A percentile compares a stretch with the other conserved stretches of the same genome.
phyloP scores from a whole-genome alignment of 2,113 vertebrate genomes.

The Coracopsis vasa region DNA sequence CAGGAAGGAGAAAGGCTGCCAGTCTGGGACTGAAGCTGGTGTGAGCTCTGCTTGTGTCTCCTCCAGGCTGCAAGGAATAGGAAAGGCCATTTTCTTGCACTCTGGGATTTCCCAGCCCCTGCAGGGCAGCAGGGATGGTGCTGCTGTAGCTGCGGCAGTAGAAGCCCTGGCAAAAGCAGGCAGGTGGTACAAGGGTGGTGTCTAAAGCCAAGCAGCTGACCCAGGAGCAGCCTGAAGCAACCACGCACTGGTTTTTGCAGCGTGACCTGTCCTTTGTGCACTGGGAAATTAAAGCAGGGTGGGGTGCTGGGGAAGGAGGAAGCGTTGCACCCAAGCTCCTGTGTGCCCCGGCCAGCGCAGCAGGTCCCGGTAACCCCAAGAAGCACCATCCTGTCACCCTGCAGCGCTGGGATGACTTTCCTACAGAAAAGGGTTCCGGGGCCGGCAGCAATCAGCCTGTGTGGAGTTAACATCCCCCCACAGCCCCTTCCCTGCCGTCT shows the following conservation, averaged over 20 bases:
- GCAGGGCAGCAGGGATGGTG: background rate
- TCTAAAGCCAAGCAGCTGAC: background rate
- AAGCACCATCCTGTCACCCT: background rate
- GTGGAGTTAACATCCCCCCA: rapidly evolving
- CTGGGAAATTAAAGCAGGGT: background rate
- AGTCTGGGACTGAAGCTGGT: rapidly evolving
- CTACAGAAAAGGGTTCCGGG: background rate
- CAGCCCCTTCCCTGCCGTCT: background rate
- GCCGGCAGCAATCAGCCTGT: background rate
- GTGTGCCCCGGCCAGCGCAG: rapidly evolving
- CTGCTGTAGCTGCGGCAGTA: background rate
- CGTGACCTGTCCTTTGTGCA: rapidly evolving
- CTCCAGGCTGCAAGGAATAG: background rate
- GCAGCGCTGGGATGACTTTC: rapidly evolving
- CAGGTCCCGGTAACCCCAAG: background rate
- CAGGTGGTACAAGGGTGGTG: background rate
- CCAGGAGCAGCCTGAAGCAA: background rate
- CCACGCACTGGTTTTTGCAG: rapidly evolving
- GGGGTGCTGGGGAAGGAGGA: background rate
- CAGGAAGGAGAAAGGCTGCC: background rate
- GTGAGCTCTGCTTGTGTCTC: background rate
- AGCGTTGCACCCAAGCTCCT: rapidly evolving
- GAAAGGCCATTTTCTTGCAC: background rate
- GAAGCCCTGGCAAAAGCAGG: background rate
- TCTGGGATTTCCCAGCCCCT: background rate